phyloP scores from a whole-genome alignment of 53 echinoderm and acorn worm genomes.

The Astropecten irregularis region DNA sequence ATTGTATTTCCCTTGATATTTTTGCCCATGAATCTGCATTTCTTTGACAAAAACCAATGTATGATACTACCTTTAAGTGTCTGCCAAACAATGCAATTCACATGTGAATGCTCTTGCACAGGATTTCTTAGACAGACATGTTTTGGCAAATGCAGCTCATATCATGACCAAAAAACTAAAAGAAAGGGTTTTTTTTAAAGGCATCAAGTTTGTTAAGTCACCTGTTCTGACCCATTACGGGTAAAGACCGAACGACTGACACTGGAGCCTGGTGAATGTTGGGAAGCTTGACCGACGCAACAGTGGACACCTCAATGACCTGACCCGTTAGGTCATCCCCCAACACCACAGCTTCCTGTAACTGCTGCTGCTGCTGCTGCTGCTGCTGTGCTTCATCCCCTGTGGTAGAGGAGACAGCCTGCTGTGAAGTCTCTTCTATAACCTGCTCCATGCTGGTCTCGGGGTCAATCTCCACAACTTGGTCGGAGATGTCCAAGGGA shows the following conservation, averaged over 20 bases:
- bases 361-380: neutral
- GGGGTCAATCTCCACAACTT: neutral
- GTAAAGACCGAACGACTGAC: neutral
- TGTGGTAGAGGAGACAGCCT: slow-evolving; percentile 27
- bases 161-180: too few relatives aligned
- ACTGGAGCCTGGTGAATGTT: neutral
- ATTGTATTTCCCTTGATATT: too few relatives aligned
- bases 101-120: too few relatives aligned
- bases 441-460: neutral
- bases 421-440: slow-evolving; percentile 31
- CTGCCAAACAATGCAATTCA: too few relatives aligned
- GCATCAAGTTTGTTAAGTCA: too few relatives aligned
- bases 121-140: too few relatives aligned
- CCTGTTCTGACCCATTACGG: neutral
- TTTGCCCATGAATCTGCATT: too few relatives aligned
- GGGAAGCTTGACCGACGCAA: neutral
- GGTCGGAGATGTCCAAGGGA: neutral
- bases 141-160: too few relatives aligned
- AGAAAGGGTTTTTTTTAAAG: too few relatives aligned
- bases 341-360: neutral
- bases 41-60: too few relatives aligned
- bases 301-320: slow-evolving; percentile 10
- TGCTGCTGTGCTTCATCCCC: neutral
- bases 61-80: too few relatives aligned
- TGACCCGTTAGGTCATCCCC: neutral